phyloP scores from a whole-genome alignment of 1,140 invertebrate species.

The Agrypnia vestita region DNA sequence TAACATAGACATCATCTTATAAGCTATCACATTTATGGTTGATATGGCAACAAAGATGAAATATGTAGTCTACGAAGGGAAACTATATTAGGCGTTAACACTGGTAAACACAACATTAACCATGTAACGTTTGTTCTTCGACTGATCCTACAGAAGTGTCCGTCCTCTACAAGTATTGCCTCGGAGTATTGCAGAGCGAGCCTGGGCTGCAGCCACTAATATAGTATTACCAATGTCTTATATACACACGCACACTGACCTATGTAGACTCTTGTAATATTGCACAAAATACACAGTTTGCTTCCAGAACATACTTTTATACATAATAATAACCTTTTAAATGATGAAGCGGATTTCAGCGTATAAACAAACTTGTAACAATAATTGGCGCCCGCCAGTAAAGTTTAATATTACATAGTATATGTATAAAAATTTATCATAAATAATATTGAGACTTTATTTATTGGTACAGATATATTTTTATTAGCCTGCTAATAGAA shows the following conservation, averaged over 20 bases:
- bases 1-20: conserved; percentile 51
- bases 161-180: conserved; percentile 34
- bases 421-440: too few species aligned
- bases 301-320: conserved; percentile 6
- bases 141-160: conserved; percentile 3
- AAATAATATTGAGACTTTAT: conserved; percentile 13
- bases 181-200: conserved; percentile 42
- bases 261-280: neutral
- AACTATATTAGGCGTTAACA: conserved; percentile 53
- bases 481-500: conserved; percentile 39
- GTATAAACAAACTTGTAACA: neutral
- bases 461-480: neutral
- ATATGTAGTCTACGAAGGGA: conserved; percentile 55
- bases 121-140: conserved; percentile 29
- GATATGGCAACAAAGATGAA: conserved; percentile 61
- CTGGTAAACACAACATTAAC: conserved; percentile 53
- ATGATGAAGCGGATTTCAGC: neutral
- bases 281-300: neutral
- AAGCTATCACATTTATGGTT: conserved; percentile 62
- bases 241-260: neutral
- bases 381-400: too few species aligned
- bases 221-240: too few species aligned
- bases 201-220: conserved; percentile 18
- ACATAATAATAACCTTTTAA: neutral
- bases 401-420: too few species aligned